A percentile compares a stretch with the other conserved stretches of the same genome.
Conservation (phyloP, 2,888 invertebrate genomes). For the Neria commutata region DNA sequence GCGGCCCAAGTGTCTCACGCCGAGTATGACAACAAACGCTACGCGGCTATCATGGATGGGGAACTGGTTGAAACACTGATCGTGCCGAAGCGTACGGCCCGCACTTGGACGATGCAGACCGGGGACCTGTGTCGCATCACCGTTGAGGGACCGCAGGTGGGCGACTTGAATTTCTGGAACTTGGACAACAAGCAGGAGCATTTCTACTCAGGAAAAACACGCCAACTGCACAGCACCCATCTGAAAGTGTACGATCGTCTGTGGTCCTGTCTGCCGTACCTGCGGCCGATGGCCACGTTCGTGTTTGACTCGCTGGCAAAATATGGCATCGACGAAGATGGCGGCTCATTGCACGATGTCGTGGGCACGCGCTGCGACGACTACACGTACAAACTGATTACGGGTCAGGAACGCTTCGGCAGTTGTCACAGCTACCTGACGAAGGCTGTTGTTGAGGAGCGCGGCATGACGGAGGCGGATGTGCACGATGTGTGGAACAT, state of each 20-base stretch:
- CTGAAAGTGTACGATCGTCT: conserved; percentile 62
- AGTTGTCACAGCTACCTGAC: conserved; percentile 63
- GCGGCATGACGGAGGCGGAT: conserved; percentile 60
- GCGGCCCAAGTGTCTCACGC: conserved; percentile 49
- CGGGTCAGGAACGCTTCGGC: conserved; percentile 59
- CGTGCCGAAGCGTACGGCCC: conserved; percentile 59
- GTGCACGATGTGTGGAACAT: conserved; percentile 66
- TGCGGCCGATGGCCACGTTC: conserved; percentile 63
- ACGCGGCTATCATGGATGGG: conserved; percentile 50
- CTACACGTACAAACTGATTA: conserved; percentile 63
- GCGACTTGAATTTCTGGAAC: conserved; percentile 64
- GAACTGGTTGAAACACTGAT: conserved; percentile 47
- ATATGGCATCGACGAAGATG: conserved; percentile 64
- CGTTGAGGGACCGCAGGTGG: conserved; percentile 63
- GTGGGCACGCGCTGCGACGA: conserved; percentile 64
- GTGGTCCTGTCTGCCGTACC: conserved; percentile 63
- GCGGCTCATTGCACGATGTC: conserved; percentile 63
- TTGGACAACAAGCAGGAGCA: conserved; percentile 60
- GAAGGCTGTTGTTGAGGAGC: conserved; percentile 56
- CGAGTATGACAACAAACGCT: conserved; percentile 58
- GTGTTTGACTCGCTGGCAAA: conserved; percentile 61
- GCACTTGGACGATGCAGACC: conserved; percentile 60
- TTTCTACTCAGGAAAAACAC: conserved; percentile 64
- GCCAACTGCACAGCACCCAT: conserved; percentile 63
- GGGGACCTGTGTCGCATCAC: conserved; percentile 63